Base-by-base conservation (phyloP, 2,113 vertebrate species). In the Pterocles gutturalis region DNA sequence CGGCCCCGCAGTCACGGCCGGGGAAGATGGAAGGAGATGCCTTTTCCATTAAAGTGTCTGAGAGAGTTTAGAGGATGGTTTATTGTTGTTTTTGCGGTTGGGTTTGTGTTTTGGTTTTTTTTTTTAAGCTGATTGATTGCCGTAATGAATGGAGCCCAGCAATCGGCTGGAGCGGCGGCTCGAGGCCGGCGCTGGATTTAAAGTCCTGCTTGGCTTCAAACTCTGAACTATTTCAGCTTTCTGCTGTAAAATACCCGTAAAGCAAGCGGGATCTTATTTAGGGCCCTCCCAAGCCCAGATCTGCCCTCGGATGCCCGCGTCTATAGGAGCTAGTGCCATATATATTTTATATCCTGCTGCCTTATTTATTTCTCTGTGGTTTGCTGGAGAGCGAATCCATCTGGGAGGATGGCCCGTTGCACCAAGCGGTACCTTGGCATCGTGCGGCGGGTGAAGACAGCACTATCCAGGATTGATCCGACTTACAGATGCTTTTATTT, bases 71-170 rank as follows among this genome's bases (percentile, higher is more conserved):
- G 75, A 62, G 87, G 69, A 12, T 78, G 84, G 65, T 88, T 93
- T 94, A 69, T 92, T 65, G 66, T 87, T 84, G 75, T 26, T 91
- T 88, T 79, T 84, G 90, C 0, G 41, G 88, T 76, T 62, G 33
- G 21, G 2, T 17, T 29, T 41, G 41, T 41, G 41, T 43, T 26
- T 34, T 46, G 31, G 21, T 55, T 15, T 51, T 62, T 91, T 83
- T 87, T 83, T 81, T 66, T 28, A 41, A 90, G 90, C 82, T 77
- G 87, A 95, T 96, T 87, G 90, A 96, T 93, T 77, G 54, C 51
- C 18, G 12, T 93, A 80, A 90, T 73, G 96, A 96, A 92, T 90
- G 95, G 71, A 93, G 69, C 90, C 66, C 82, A 86, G 96, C 51
- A 90, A 90, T 79, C 8, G 29, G 66, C 93, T 21, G 0, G 91